Percentiles rank a stretch among this genome's conserved stretches.
These are phyloP conservation scores for Etheostoma spectabile DNA, from an alignment of 2,113 vertebrate species.

Conservation along the genomic window DNA sequence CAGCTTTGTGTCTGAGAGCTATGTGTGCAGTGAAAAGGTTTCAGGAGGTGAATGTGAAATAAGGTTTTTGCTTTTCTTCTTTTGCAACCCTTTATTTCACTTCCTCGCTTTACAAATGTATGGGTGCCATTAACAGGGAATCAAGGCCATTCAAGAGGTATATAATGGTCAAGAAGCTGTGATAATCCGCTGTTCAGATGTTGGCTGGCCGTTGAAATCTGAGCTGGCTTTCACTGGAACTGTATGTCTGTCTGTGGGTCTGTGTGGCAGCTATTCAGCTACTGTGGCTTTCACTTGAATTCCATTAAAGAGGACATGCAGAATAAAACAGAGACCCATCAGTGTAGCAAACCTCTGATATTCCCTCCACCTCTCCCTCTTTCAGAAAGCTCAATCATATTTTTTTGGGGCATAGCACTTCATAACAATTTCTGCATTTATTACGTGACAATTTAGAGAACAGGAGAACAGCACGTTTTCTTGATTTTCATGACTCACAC, in stretches of 20 bases:
- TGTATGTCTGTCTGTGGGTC: constrained; percentile 45
- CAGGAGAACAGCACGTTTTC: constrained; percentile 8
- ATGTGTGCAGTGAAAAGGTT: constrained; percentile 69
- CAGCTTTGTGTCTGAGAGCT: constrained; percentile 68
- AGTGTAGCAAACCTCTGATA: constrained; percentile 11
- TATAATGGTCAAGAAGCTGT: constrained; percentile 71
- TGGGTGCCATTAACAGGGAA: constrained; percentile 59
- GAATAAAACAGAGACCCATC: constrained; percentile 45
- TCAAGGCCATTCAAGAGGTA: constrained; percentile 66
- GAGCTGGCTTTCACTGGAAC: constrained; percentile 57
- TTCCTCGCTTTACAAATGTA: constrained; percentile 72
- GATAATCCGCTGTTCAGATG: constrained; percentile 75
- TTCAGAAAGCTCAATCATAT: constrained; percentile 14
- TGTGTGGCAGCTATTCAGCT: constrained; percentile 59
- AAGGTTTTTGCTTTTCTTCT: constrained; percentile 68
- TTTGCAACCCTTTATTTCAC: constrained; percentile 65
- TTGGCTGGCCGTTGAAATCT: constrained; percentile 62
- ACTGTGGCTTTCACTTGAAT: constrained; percentile 59
- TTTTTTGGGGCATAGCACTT: constrained; percentile 8
- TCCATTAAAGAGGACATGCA: constrained; percentile 25
- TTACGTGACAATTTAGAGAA: constrained; percentile 36
- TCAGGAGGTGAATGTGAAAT: constrained; percentile 76
- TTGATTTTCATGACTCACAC: constrained; percentile 12
- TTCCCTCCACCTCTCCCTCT: not conserved
- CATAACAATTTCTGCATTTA: constrained; percentile 40